Evolutionary conservation across 2,888 invertebrate species (phyloP).

Genomic region (Caenorhabditis sp.): DNA sequence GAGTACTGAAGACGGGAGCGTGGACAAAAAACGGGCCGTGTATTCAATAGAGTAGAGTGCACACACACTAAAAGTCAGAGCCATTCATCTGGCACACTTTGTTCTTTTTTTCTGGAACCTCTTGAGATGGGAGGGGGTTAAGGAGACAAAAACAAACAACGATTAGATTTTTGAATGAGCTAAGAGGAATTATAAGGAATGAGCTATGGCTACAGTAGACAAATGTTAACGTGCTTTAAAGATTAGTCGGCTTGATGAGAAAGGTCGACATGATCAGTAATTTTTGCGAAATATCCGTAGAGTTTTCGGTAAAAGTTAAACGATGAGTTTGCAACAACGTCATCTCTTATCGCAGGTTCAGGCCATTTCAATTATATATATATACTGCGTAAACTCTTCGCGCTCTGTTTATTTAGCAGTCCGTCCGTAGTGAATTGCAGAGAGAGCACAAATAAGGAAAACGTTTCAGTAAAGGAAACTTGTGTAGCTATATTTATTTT

Average conservation of each 20-base stretch:
- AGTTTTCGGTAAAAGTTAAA: too few species aligned
- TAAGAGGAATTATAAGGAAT: too few species aligned
- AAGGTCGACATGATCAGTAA: too few species aligned
- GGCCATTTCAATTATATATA: constrained; percentile 16
- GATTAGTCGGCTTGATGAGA: too few species aligned
- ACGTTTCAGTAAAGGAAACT: too few species aligned
- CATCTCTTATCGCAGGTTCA: constrained; percentile 20
- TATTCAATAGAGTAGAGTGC: constrained; percentile 43
- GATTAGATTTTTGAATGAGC: too few species aligned
- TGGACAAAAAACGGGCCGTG: constrained; percentile 16
- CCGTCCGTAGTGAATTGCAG: neutral
- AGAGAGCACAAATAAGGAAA: constrained; percentile 28
- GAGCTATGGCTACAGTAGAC: too few species aligned
- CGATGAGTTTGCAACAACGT: neutral
- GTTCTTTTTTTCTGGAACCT: constrained; percentile 4
- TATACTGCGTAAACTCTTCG: constrained; percentile 2
- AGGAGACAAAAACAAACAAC: too few species aligned
- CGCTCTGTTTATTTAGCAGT: constrained; percentile 9
- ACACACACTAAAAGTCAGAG: constrained; percentile 30
- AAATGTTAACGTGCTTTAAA: too few species aligned
- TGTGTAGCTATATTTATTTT: too few species aligned
- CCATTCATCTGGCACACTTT: neutral
- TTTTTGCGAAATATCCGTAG: too few species aligned
- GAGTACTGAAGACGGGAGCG: neutral
- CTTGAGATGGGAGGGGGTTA: too few species aligned